Conservation (phyloP, 2,888 invertebrate species). For the Lepidocyrtinus sp. region DNA sequence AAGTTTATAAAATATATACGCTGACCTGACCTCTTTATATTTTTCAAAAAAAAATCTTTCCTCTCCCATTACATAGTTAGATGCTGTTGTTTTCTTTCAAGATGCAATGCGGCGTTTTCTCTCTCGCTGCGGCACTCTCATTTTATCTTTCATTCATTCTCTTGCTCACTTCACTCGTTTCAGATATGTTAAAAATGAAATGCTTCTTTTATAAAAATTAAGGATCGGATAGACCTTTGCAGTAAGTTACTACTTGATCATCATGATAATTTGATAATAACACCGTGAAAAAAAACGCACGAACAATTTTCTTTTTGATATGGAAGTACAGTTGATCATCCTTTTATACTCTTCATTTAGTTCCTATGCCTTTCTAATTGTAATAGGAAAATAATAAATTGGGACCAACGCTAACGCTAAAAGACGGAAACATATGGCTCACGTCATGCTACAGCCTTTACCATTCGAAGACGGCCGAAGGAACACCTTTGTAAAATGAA, state of each 20-base stretch:
- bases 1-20: conserved; percentile 27
- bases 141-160: conserved; percentile 37
- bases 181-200: not conserved
- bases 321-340: not conserved
- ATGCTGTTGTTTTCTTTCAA: not conserved
- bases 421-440: conserved; percentile 5
- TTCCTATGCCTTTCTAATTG: conserved; percentile 5
- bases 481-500: not conserved
- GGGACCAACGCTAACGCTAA: not conserved
- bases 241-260: not conserved
- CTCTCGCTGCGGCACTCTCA: conserved; percentile 7
- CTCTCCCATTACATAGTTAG: not conserved
- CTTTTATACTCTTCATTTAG: not conserved
- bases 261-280: conserved; percentile 57
- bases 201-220: conserved; percentile 11
- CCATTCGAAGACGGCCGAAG: not conserved
- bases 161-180: not conserved
- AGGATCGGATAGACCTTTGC: not conserved
- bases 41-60: not conserved
- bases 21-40: conserved; percentile 35
- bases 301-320: conserved; percentile 22
- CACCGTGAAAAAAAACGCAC: conserved; percentile 42
- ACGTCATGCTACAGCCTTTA: not conserved
- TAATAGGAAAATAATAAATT: conserved; percentile 5
- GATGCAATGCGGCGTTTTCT: conserved; percentile 7